Evolutionary conservation across 2,888 invertebrate genomes (phyloP).

Genomic region (Timema podura): DNA sequence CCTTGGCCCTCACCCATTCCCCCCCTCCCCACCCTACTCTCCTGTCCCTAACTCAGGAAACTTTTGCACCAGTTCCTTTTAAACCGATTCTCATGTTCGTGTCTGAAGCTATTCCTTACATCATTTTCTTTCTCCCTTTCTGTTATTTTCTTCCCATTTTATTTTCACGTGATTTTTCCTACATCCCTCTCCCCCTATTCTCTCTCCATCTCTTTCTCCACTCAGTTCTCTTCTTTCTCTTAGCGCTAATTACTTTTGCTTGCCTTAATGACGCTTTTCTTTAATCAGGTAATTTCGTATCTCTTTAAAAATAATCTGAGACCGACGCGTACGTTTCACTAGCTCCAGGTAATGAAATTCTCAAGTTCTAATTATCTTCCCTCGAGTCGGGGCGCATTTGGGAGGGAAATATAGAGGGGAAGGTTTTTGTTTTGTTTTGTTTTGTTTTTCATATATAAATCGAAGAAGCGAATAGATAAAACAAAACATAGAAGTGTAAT

Average conservation of each 20-base stretch:
- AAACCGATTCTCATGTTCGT: conserved; percentile 10
- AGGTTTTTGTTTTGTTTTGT: conserved; percentile 1
- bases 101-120: conserved; percentile 12
- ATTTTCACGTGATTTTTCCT: conserved; percentile 5
- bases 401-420: not conserved
- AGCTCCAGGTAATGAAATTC: conserved; percentile 47
- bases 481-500: too few species aligned
- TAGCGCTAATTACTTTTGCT: conserved; percentile 48
- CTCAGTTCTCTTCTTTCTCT: not conserved
- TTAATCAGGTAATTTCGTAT: conserved; percentile 50
- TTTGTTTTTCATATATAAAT: too few species aligned
- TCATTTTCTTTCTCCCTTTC: conserved; percentile 13
- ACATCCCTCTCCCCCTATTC: not conserved
- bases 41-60: too few species aligned
- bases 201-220: not conserved
- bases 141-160: not conserved
- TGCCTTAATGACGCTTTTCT: conserved; percentile 49
- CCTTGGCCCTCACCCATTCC: too few species aligned
- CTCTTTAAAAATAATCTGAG: conserved; percentile 49
- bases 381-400: not conserved
- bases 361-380: conserved; percentile 40
- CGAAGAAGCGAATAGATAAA: too few species aligned
- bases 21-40: too few species aligned
- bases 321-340: conserved; percentile 33
- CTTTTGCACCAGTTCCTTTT: not conserved